These are phyloP conservation scores for Moxostoma hubbsi DNA, from an alignment of 2,797 vertebrate genomes.

Conservation along the genomic window DNA sequence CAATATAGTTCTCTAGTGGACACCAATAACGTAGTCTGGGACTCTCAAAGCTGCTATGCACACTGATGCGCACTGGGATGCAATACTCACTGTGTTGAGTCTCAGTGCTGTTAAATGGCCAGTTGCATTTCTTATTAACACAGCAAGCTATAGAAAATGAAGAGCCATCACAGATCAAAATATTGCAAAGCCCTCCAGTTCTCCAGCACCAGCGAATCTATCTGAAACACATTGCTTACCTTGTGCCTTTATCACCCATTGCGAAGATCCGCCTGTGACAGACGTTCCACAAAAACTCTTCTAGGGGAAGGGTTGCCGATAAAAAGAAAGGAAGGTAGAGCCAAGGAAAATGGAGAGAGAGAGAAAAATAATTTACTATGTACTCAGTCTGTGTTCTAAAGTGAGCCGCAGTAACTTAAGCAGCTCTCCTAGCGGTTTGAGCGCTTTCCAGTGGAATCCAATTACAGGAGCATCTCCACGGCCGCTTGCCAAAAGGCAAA, in stretches of 20 bases:
- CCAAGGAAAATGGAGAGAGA: background rate
- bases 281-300: slow-evolving; percentile 39
- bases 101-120: background rate
- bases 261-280: slow-evolving; percentile 33
- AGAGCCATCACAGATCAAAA: background rate
- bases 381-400: slow-evolving; percentile 26
- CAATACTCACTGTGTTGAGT: slow-evolving; percentile 1
- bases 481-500: slow-evolving; percentile 43
- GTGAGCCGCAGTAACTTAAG: slow-evolving; percentile 38
- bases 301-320: slow-evolving; percentile 3
- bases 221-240: slow-evolving; percentile 58
- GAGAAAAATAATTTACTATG: slow-evolving; percentile 45
- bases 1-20: no score
- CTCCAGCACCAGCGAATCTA: background rate
- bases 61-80: background rate
- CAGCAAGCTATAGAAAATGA: background rate
- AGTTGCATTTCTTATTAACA: background rate
- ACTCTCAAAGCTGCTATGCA: background rate
- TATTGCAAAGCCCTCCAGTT: background rate
- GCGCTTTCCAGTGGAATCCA: slow-evolving; percentile 56
- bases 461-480: slow-evolving; percentile 60
- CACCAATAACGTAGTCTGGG: background rate
- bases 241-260: slow-evolving; percentile 70
- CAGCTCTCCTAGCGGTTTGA: slow-evolving; percentile 44
- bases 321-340: slow-evolving; percentile 10